A percentile compares a stretch with the other conserved stretches of the same genome.
Conservation (phyloP, 2,797 vertebrate genomes). For the Rachycentron canadum region DNA sequence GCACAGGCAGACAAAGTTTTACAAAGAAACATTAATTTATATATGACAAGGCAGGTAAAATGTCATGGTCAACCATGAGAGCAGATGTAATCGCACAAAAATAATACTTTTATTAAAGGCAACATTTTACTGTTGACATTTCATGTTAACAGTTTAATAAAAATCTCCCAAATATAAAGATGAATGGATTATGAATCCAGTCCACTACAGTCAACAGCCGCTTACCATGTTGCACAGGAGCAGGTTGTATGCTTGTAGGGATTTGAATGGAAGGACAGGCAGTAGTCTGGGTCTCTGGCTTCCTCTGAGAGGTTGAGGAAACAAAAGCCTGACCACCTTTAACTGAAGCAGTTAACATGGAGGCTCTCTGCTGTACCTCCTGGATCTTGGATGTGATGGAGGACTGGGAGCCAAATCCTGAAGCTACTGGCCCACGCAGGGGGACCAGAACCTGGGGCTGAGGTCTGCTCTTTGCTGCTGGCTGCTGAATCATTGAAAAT, state of each 20-base stretch:
- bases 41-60: background rate
- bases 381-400: slow-evolving; percentile 52
- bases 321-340: slow-evolving; percentile 78
- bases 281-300: slow-evolving; percentile 32
- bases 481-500: slow-evolving; percentile 31
- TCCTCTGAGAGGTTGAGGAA: slow-evolving; percentile 66
- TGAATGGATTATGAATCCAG: background rate
- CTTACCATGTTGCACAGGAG: slow-evolving; percentile 75
- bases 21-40: background rate
- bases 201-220: background rate
- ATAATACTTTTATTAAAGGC: no score
- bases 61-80: background rate
- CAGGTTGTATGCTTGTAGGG: slow-evolving; percentile 41
- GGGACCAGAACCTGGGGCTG: slow-evolving; percentile 79
- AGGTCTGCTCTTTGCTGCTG: slow-evolving; percentile 66
- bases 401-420: slow-evolving; percentile 38
- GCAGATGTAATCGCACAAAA: background rate
- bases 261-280: slow-evolving; percentile 14
- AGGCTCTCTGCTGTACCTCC: slow-evolving; percentile 69
- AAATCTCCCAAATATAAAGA: background rate
- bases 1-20: background rate
- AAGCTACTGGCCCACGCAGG: slow-evolving; percentile 61
- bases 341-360: slow-evolving; percentile 67
- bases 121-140: background rate
- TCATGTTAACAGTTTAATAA: background rate